Evolutionary conservation across 2,113 vertebrate species (phyloP), one percentile per base, ranked within the genome.

Genomic region (Potamarius usumacintae): DNA sequence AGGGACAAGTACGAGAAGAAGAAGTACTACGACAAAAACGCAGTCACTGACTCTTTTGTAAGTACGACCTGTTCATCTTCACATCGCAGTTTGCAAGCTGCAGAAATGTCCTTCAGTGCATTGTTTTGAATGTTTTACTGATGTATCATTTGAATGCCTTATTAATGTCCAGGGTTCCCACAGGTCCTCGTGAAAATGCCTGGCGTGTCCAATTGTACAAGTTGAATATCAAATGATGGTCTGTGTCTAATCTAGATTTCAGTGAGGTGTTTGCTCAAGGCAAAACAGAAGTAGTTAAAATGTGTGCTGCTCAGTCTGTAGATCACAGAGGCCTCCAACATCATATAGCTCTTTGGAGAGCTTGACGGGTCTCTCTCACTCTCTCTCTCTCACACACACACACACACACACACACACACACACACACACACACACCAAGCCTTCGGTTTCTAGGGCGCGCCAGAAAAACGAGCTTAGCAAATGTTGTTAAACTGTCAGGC

Each of bases 1-100:
- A 96, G 98, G 93, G 98, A 99, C 96, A 99, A 99, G 92, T 99
- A 99, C 0, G 98, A 99, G 93, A 98, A 97, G 95, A 99, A 99
- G 96, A 98, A 98, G 92, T 99, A 98, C 91, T 97, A 97, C 0
- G 95, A 99, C 94, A 97, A 97, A 94, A 97, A 97, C 88, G 96
- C 95, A 52, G 42, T 91, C 92, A 94, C 95, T 86, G 83, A 95
- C 92, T 92, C 95, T 92, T 94, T 93, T 89, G 98, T 99, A 96
- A 99, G 98, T 98, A 95, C 63, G n/a, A 85, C 0, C 62, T 55
- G 69, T 78, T 76, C 55, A 55, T 82, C 27, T 72, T 76, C 53
- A 1, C 48, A 79, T 52, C 12, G 42, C 27, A 69, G 58, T 83
- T 65, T 48, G 20, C 9, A 69, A 55, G 53, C 67, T 57, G 79